Percentiles rank a stretch among this genome's conserved stretches.
phyloP scores from a whole-genome alignment of 2,113 vertebrate species.

The Colius striatus region DNA sequence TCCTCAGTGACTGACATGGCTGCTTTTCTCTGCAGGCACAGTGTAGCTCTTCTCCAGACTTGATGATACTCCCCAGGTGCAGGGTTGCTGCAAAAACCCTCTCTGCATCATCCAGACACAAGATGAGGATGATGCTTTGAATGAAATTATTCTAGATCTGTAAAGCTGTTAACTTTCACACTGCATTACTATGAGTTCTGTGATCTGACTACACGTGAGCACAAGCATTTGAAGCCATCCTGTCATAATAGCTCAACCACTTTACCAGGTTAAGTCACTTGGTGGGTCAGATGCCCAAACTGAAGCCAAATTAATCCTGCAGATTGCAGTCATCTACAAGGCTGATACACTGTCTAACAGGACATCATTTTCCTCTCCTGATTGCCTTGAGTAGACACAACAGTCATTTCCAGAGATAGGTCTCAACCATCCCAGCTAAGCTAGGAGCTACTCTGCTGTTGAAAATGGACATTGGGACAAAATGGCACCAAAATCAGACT shows the following conservation, averaged over 20 bases:
- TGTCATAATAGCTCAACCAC: fast-evolving
- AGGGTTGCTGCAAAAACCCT: background rate
- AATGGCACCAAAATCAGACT: background rate
- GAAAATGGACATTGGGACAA: background rate
- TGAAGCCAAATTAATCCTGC: background rate
- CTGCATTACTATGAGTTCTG: background rate
- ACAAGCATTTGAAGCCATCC: background rate
- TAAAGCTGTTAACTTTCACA: background rate
- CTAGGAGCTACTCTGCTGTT: background rate
- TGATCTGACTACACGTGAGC: background rate
- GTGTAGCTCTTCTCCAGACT: background rate
- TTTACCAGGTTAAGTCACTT: background rate
- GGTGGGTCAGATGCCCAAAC: background rate
- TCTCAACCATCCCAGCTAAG: background rate
- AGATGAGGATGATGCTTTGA: background rate
- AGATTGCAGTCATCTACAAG: background rate
- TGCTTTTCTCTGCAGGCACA: background rate
- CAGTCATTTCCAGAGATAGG: background rate
- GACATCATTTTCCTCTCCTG: background rate
- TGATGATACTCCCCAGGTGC: background rate
- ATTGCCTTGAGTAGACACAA: background rate
- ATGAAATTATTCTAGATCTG: background rate
- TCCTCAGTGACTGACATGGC: background rate
- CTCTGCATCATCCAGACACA: background rate
- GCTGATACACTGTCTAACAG: background rate